Evolutionary conservation across 2,113 vertebrate species (phyloP).

Genomic region (Mustela lutreola): DNA sequence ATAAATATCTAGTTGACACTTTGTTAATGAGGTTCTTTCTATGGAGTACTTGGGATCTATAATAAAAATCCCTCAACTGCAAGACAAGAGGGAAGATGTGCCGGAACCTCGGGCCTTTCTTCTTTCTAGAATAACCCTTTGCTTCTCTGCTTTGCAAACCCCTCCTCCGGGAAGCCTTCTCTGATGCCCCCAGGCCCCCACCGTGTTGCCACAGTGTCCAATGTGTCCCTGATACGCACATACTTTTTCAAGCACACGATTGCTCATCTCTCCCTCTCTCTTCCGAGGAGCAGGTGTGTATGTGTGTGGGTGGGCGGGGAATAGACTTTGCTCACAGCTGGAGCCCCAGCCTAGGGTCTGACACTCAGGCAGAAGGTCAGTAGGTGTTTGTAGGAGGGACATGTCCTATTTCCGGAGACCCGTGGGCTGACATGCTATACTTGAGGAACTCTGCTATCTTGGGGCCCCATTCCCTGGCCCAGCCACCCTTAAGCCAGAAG

Average conservation of each 20-base stretch:
- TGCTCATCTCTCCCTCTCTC: neutral
- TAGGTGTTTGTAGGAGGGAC: neutral
- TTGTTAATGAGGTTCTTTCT: neutral
- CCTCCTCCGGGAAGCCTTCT: neutral
- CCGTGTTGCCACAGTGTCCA: neutral
- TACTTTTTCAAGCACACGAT: neutral
- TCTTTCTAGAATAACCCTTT: neutral
- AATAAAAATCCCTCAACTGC: neutral
- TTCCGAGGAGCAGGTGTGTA: neutral
- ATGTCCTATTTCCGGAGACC: neutral
- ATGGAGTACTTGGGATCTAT: neutral
- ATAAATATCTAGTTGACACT: conserved; percentile 11
- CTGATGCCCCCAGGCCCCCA: neutral
- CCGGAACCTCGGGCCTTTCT: neutral
- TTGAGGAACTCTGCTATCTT: neutral
- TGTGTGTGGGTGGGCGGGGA: neutral
- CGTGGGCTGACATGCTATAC: neutral
- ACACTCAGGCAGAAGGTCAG: neutral
- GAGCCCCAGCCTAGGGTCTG: neutral
- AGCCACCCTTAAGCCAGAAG: neutral
- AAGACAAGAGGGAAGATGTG: neutral
- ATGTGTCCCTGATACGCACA: neutral
- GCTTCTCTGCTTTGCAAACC: neutral
- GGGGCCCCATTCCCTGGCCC: neutral
- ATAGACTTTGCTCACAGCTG: neutral